Base-by-base conservation (phyloP, 2,797 vertebrate genomes). In the Avahi laniger region DNA sequence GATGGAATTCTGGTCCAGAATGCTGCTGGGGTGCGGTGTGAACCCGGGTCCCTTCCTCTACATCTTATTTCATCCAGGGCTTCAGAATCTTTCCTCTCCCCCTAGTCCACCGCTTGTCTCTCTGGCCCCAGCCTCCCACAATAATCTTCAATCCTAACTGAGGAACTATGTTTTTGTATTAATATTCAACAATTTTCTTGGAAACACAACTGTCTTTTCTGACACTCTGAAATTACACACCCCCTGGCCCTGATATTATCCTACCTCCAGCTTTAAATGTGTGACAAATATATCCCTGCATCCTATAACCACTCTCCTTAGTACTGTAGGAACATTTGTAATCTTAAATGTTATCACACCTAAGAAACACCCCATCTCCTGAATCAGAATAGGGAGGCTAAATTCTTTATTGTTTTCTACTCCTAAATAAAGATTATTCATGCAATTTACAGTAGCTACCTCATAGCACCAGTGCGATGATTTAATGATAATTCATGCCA, bases 401-500 rank as follows among this genome's bases (percentile, higher is more conserved):
- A 59, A 94, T 89, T 93, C 72, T 89, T 93, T 69, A 52, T 67
- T 61, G 78, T 72, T 82, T 57, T 65, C 76, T 72, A 57, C 79
- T 84, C 65, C 94, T 63, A 78, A 70, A 84, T 65, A 61, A 87
- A 78, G 88, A 89, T 67, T 63, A 90, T 86, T 88, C 80, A 2
- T 35, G 80, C 59, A 76, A 79, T 94, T 83, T 96, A 96, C 94
- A 94, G 96, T 46, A 86, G 89, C 79, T 70, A 67, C 69, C 81
- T 89, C 61, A n/a, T 1, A 46, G 72, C 15, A 5, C 65, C 85
- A 15, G 50, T 28, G 85, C 5, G 69, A 78, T 57, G 41, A 86
- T 93, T 94, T 86, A 86, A 72, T 83, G 89, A 12, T 69, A 95
- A 97, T 95, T 94, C 93, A 52, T 26, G 28, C 41, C 93, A 96